phyloP scores from a whole-genome alignment of 2,888 invertebrate species.

The Habrosyne pyritoides region DNA sequence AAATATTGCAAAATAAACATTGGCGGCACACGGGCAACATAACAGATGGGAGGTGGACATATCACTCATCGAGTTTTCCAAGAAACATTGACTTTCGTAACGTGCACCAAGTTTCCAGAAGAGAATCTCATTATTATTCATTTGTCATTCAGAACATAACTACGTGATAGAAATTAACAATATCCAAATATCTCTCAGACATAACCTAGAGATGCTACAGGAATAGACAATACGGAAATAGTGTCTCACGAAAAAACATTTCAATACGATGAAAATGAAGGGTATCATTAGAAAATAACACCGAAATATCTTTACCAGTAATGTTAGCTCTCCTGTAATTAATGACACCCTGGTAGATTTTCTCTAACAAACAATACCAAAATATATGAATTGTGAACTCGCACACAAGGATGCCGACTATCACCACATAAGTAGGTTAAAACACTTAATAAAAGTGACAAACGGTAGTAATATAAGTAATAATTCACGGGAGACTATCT shows the following conservation, averaged over 20 bases:
- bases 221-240: background rate
- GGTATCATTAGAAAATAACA: too few species aligned
- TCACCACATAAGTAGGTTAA: slow-evolving; percentile 18
- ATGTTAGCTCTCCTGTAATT: background rate
- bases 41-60: slow-evolving; percentile 13
- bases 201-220: background rate
- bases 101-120: slow-evolving; percentile 23
- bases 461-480: slow-evolving; percentile 31
- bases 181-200: background rate
- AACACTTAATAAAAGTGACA: slow-evolving; percentile 39
- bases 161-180: background rate
- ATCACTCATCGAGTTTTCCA: slow-evolving; percentile 17
- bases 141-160: slow-evolving; percentile 2
- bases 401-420: background rate
- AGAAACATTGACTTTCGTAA: slow-evolving; percentile 24
- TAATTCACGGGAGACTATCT: slow-evolving; percentile 34
- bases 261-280: background rate
- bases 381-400: background rate
- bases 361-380: background rate
- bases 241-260: background rate
- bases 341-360: background rate
- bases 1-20: slow-evolving; percentile 9
- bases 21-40: slow-evolving; percentile 21
- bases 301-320: background rate
- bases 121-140: slow-evolving; percentile 13